Evolutionary conservation across 1,140 invertebrate species (phyloP), one percentile per base, ranked within the genome.

Genomic region (Amyelois transitella): DNA sequence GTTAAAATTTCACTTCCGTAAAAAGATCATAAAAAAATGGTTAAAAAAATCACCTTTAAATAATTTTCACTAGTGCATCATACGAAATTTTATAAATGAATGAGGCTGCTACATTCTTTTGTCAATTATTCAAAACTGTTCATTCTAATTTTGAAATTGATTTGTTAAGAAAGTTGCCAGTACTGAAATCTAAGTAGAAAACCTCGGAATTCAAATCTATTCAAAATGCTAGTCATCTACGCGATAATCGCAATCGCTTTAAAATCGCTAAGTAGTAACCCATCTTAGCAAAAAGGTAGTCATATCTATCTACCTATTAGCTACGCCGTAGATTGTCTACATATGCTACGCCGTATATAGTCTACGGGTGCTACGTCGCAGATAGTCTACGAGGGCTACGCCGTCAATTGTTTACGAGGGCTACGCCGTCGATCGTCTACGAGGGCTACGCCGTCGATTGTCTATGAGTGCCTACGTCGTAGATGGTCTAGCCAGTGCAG

Each of bases 1-100:
- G 45, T 38, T 55, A 49, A 20, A 55, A 55, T 55, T 55, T 55
- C 17, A 8, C 14, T 14, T 44, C 38, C 51, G 20, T 43, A 43
- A 53, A 53, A 14, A 7, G n/a, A 22, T 43, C 51, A 53, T 53
- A 53, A 43, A 53, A 52, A 51, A 51, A 38, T 4, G 22, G 6
- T 43, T 43, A 22, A 53, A 53, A 53, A 53, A 43, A 43, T n/a
- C n/a, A 22, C 6, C 17, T 43, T 14, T 3, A 19, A 43, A 20
- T 43, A 43, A 24, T 24, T 28, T 10, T 20, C 20, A 21, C 2
- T n/a, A 20, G 51, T 43, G 32, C 51, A 53, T 22, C n/a, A 19
- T 53, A 53, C 51, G 6, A 53, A 53, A 53, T 53, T 53, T 53
- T 53, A 5, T 20, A 5, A 53, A 51, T 51, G 22, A 53, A 19